A percentile compares a stretch with the other conserved stretches of the same genome.
These are phyloP conservation scores for Sphaeramia orbicularis DNA, from an alignment of 2,797 vertebrate species.

Conservation along the genomic window DNA sequence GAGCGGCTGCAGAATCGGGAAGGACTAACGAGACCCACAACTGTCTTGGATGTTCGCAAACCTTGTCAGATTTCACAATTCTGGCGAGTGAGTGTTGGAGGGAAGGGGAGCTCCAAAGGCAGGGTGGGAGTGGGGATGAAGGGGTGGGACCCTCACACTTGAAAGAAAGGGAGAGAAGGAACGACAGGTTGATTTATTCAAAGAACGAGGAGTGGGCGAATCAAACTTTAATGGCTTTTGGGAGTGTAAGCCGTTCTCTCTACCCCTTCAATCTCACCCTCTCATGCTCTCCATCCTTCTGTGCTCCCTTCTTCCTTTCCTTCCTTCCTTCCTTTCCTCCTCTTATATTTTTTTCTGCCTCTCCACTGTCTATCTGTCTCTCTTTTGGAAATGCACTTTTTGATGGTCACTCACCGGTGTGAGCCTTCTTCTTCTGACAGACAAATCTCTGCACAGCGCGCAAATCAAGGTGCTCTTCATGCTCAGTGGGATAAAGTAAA, in stretches of 20 bases:
- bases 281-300: slow-evolving; percentile 55
- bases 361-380: no score
- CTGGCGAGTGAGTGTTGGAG: slow-evolving; percentile 47
- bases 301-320: slow-evolving; percentile 35
- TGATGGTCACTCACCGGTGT: slow-evolving; percentile 65
- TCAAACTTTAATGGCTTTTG: slow-evolving; percentile 87
- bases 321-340: neutral
- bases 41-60: slow-evolving; percentile 63
- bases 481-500: slow-evolving; percentile 85
- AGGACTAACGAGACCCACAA: slow-evolving; percentile 53
- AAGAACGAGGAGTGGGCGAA: slow-evolving; percentile 81
- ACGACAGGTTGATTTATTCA: slow-evolving; percentile 86
- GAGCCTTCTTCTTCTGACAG: slow-evolving; percentile 67
- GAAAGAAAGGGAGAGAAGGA: slow-evolving; percentile 73
- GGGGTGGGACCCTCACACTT: slow-evolving; percentile 56
- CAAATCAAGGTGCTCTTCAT: slow-evolving; percentile 89
- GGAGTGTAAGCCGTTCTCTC: slow-evolving; percentile 69
- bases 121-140: slow-evolving; percentile 40
- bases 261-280: slow-evolving; percentile 65
- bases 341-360: no score
- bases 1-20: slow-evolving; percentile 34
- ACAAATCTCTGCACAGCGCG: slow-evolving; percentile 68
- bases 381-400: slow-evolving; percentile 49
- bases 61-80: slow-evolving; percentile 62
- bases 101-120: slow-evolving; percentile 53